Evolutionary conservation across 2,797 vertebrate species (phyloP), one percentile per base, ranked within the genome.

Genomic region (Amblyopsis hoosieri): DNA sequence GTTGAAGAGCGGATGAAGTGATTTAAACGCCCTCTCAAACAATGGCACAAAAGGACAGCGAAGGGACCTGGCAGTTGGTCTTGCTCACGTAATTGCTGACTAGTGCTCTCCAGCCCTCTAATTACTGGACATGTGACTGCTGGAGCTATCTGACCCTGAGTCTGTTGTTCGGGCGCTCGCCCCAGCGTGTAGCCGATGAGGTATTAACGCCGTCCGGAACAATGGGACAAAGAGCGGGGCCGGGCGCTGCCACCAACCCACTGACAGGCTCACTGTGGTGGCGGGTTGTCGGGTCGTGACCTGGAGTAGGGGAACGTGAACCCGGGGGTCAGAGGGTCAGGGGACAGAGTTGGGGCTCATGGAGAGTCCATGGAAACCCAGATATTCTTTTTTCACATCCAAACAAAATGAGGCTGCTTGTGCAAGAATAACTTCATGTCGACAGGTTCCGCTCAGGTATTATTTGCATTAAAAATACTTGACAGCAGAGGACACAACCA

Each of bases 211-310:
- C 80, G 80, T 69, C 74, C 67, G 69, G 68, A 69, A 85, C 82
- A 85, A 85, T 79, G 74, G 71, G 48, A 63, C 60, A 75, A 76
- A 69, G 71, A 77, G 66, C 66, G 66, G 80, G 42, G 70, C 50
- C 54, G 60, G 54, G 52, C 56, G 61, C 52, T 10, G 70, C 74
- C 71, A 81, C 81, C 75, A 69, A 90, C 83, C 78, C 64, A 2
- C 48, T 84, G 81, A 91, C 86, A 81, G 86, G 60, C 76, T 69
- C 78, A 66, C 74, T 84, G 68, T 80, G 81, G 72, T 72, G 79
- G 78, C 85, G 87, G 84, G 86, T 69, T 70, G 3, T 59, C 47
- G 66, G 87, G 85, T 85, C 80, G 4, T 42, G 80, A 79, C 82
- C 76, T 71, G 0, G 51, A 66, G 69, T 13, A 53, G 11, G 55